phyloP scores from a whole-genome alignment of 2,113 vertebrate species.

The Apistogramma diplotaenia region DNA sequence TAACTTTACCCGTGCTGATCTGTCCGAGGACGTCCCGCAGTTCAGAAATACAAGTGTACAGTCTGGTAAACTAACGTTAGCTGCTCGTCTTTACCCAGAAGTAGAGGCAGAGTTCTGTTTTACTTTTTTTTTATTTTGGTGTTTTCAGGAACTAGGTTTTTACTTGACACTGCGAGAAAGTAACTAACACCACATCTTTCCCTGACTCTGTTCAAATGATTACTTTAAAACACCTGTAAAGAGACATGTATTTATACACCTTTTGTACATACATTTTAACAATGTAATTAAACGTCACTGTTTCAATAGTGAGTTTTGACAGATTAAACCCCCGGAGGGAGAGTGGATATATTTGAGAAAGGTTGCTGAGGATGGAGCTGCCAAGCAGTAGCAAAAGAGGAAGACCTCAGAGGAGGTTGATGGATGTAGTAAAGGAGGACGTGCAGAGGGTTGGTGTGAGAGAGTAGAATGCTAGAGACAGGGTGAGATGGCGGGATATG shows the following conservation, averaged over 20 bases:
- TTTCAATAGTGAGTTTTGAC: background rate
- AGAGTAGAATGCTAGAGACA: background rate
- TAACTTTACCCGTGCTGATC: background rate
- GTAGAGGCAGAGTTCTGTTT: background rate
- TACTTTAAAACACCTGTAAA: background rate
- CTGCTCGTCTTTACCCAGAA: background rate
- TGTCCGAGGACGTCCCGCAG: background rate
- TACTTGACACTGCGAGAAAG: background rate
- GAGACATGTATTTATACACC: background rate
- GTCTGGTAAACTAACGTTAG: conserved; percentile 3
- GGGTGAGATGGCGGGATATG: background rate
- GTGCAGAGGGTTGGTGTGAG: background rate
- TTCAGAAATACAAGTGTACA: background rate
- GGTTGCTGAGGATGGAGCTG: background rate
- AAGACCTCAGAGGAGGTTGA: background rate
- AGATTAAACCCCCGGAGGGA: background rate
- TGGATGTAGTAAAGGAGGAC: background rate
- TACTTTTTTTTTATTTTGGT: background rate
- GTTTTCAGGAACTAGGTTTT: background rate
- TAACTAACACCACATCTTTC: background rate
- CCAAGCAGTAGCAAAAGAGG: background rate
- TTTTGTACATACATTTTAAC: background rate
- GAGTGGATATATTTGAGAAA: background rate
- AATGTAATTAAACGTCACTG: background rate
- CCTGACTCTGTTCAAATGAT: background rate